Conservation (phyloP, 2,113 vertebrate species). For the Microtus richardsoni region DNA sequence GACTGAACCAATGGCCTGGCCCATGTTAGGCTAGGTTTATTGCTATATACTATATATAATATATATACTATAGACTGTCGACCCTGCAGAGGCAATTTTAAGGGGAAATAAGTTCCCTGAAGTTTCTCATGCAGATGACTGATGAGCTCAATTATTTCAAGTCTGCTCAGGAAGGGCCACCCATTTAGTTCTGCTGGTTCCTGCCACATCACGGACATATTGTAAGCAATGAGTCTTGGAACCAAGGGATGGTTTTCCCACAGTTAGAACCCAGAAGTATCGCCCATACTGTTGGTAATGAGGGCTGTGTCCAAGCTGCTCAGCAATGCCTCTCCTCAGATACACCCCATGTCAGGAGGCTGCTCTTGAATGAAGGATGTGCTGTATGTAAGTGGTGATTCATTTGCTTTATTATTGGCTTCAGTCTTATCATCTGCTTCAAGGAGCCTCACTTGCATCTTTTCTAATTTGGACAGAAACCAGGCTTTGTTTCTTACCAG, state of each 20-base stretch:
- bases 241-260: neutral
- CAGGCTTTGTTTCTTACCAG: neutral
- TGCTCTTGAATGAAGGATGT: slow-evolving; percentile 37
- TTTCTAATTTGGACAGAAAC: slow-evolving; percentile 8
- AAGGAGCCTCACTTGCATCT: neutral
- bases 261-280: slow-evolving; percentile 52
- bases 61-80: neutral
- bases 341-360: neutral
- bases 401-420: slow-evolving; percentile 21
- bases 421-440: neutral
- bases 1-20: neutral
- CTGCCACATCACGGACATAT: slow-evolving; percentile 47
- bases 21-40: neutral
- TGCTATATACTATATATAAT: neutral
- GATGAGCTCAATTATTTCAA: slow-evolving; percentile 58
- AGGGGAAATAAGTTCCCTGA: slow-evolving; percentile 34
- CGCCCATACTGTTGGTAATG: slow-evolving; percentile 9
- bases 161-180: slow-evolving; percentile 63
- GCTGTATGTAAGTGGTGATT: slow-evolving; percentile 8
- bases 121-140: slow-evolving; percentile 40
- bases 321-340: neutral
- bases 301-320: neutral
- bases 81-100: slow-evolving; percentile 29
- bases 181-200: slow-evolving; percentile 24
- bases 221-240: neutral